Conservation (phyloP, 2,888 invertebrate species). For the Patella depressa region DNA sequence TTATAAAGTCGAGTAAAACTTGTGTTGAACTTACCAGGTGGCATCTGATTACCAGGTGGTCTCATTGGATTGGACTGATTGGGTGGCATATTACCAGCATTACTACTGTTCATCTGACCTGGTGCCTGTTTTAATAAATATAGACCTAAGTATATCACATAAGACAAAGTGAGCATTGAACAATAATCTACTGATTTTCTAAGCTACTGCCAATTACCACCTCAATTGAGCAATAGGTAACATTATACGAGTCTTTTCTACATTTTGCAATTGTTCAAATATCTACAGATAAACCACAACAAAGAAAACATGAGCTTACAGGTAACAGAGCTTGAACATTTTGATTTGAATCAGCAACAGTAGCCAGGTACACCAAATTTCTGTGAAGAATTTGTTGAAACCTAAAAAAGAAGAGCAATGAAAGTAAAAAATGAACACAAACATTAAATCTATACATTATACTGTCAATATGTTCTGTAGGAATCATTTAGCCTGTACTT, state of each 20-base stretch:
- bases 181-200: too few species aligned
- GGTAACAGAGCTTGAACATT: constrained; percentile 91
- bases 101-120: constrained; percentile 35
- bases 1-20: too few species aligned
- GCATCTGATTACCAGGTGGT: constrained; percentile 26
- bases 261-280: background rate
- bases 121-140: constrained; percentile 40
- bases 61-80: constrained; percentile 36
- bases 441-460: too few species aligned
- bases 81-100: constrained; percentile 27
- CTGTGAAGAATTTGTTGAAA: constrained; percentile 94
- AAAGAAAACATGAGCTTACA: constrained; percentile 75
- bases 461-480: too few species aligned
- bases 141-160: background rate
- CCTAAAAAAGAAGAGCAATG: constrained; percentile 59
- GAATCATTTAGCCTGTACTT: background rate
- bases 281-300: background rate
- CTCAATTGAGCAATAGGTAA: too few species aligned
- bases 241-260: too few species aligned
- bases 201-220: too few species aligned
- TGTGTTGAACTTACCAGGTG: background rate
- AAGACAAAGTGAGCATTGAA: too few species aligned
- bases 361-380: constrained; percentile 95
- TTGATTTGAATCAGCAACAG: constrained; percentile 95
- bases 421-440: too few species aligned